Percentiles rank a stretch among this genome's conserved stretches.
Conservation (phyloP, 2,113 vertebrate genomes). For the Otis tarda region DNA sequence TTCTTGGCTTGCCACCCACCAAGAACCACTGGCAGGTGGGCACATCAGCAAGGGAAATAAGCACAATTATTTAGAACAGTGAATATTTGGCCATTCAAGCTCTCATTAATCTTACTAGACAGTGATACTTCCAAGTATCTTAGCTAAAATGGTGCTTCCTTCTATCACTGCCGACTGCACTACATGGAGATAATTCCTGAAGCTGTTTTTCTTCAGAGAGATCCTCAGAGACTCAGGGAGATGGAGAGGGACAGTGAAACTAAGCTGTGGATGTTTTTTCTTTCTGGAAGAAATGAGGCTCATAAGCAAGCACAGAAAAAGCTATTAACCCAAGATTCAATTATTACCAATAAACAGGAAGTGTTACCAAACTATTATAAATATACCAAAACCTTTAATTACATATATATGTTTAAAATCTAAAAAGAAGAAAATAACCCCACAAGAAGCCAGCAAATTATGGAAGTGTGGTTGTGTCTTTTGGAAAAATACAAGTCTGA, state of each 20-base stretch:
- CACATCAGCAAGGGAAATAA: not conserved
- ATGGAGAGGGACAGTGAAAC: not conserved
- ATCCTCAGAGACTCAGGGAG: not conserved
- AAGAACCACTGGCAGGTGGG: not conserved
- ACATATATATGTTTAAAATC: not conserved
- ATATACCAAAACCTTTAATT: not conserved
- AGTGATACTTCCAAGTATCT: not conserved
- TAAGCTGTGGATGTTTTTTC: not conserved
- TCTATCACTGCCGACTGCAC: not conserved
- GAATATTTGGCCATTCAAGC: not conserved
- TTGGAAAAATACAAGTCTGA: not conserved
- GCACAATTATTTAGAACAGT: not conserved
- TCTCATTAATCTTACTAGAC: not conserved
- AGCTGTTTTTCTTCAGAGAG: not conserved
- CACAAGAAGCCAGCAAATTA: not conserved
- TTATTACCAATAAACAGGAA: not conserved
- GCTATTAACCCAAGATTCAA: not conserved
- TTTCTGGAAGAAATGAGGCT: not conserved
- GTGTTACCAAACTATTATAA: not conserved
- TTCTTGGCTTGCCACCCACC: not conserved
- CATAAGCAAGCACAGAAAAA: not conserved
- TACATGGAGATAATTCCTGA: not conserved
- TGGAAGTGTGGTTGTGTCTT: not conserved
- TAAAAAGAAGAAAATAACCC: not conserved
- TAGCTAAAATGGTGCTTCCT: not conserved